phyloP scores from a whole-genome alignment of 2,888 invertebrate genomes.

The Agrilus cyanescens region DNA sequence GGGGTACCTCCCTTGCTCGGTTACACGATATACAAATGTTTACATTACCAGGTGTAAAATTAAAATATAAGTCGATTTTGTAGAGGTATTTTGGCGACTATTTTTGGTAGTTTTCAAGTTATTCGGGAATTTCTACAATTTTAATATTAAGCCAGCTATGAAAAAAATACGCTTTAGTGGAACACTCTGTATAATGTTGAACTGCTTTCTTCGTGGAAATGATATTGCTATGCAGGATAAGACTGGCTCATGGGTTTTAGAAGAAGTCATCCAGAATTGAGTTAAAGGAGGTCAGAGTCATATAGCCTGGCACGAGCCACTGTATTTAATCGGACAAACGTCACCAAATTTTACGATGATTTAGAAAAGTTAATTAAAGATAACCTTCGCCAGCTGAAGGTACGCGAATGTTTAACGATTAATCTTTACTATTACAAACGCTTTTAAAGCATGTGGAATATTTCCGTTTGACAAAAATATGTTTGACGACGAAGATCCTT shows the following conservation, averaged over 20 bases:
- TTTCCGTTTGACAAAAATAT: constrained; percentile 12
- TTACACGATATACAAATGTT: no score
- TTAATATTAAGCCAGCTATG: no score
- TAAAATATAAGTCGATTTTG: no score
- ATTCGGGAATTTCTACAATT: no score
- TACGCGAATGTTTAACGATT: constrained; percentile 25
- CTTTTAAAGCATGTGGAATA: constrained; percentile 14
- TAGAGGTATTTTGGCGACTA: no score
- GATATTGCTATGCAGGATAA: constrained; percentile 8
- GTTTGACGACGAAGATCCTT: constrained; percentile 13
- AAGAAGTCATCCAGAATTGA: constrained; percentile 10
- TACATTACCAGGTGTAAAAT: no score
- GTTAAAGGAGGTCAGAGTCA: constrained; percentile 17
- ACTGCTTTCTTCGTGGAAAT: constrained; percentile 12
- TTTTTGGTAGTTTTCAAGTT: no score
- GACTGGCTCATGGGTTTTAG: constrained; percentile 7
- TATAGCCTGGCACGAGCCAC: constrained; percentile 9
- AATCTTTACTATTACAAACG: constrained; percentile 19
- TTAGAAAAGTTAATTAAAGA: constrained; percentile 17
- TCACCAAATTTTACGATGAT: constrained; percentile 19
- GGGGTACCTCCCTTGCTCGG: no score
- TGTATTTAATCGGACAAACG: constrained; percentile 2
- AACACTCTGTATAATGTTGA: constrained; percentile 13
- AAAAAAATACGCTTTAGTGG: no score
- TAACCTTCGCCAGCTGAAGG: constrained; percentile 18